Base-by-base conservation (phyloP, 2,113 vertebrate genomes). In the Chaetodon trifascialis region DNA sequence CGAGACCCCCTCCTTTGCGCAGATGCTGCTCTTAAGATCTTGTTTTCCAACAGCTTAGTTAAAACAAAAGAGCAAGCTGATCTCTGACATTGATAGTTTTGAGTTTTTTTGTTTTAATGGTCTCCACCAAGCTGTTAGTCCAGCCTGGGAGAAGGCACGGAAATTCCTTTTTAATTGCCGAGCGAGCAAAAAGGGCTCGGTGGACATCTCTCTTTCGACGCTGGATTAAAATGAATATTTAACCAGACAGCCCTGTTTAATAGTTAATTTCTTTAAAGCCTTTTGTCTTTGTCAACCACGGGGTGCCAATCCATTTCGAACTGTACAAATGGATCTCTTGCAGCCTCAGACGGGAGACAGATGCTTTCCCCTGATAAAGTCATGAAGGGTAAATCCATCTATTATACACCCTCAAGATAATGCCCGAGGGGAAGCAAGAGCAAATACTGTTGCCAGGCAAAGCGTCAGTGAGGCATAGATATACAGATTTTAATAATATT, bases 141-240 rank as follows among this genome's bases (percentile, higher is more conserved):
- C 52, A 69, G 71, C 83, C 55, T 4, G 51, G 56, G 84, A 88
- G 80, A 86, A 80, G 38, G 63, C 59, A 86, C 65, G 82, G 85
- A 86, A 88, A 85, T 73, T 83, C 72, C 72, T 59, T 84, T 92
- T 91, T 91, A 89, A 94, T 94, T 89, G 85, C 88, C 76, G 21
- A 19, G 79, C 83, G 82, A 66, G 59, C n/a, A 30, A 72, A 86
- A 80, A 60, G 67, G 66, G 63, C 83, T 83, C 47, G 70, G 81
- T 89, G 83, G 90, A 55, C 67, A 73, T 89, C 81, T 87, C 83
- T 86, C 82, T 83, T 77, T 85, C 63, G 44, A n/a, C 40, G 42
- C 82, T 46, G 86, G 93, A 93, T 92, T 85, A 82, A 87, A 88
- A 93, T 96, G 82, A 95, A 95, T 95, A 93, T 94, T 96, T 95